These are phyloP conservation scores for Steatocranus sp. DNA, from an alignment of 2,797 vertebrate species.

Conservation along the genomic window DNA sequence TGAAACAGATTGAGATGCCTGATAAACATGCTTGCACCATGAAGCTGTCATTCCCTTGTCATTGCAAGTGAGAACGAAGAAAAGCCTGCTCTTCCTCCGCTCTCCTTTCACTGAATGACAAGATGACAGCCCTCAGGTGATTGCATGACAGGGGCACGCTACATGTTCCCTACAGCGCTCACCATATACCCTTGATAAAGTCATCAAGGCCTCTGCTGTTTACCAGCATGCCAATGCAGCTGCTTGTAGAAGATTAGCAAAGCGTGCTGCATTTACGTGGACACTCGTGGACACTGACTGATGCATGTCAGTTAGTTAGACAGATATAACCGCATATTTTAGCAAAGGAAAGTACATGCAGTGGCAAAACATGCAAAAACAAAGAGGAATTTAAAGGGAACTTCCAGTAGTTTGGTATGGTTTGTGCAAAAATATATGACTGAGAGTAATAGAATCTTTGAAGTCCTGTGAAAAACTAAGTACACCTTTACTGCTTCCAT, in stretches of 20 bases:
- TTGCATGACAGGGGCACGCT: slow-evolving; percentile 20
- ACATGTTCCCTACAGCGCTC: slow-evolving; percentile 6
- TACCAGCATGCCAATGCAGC: neutral
- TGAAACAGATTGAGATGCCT: slow-evolving; percentile 28
- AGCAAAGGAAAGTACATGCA: neutral
- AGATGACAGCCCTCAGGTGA: slow-evolving; percentile 36
- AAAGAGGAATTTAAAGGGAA: neutral
- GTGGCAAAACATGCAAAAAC: neutral
- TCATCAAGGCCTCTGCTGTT: slow-evolving; percentile 11
- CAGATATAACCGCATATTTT: neutral
- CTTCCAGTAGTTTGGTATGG: neutral
- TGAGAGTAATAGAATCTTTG: neutral
- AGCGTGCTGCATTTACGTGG: neutral
- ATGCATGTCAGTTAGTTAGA: neutral
- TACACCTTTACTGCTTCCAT: neutral
- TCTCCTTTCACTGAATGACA: slow-evolving; percentile 30
- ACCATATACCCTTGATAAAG: slow-evolving; percentile 17
- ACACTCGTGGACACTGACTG: neutral
- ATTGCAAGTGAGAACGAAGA: neutral
- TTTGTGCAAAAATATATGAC: neutral
- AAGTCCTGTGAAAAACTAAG: neutral
- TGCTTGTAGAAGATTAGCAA: neutral
- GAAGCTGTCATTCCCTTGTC: slow-evolving; percentile 51
- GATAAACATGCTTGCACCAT: slow-evolving; percentile 43
- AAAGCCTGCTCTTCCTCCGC: neutral